Percentiles rank a stretch among this genome's conserved stretches.
These are phyloP conservation scores for Empis livida DNA, from an alignment of 2,888 invertebrate genomes.

Conservation along the genomic window DNA sequence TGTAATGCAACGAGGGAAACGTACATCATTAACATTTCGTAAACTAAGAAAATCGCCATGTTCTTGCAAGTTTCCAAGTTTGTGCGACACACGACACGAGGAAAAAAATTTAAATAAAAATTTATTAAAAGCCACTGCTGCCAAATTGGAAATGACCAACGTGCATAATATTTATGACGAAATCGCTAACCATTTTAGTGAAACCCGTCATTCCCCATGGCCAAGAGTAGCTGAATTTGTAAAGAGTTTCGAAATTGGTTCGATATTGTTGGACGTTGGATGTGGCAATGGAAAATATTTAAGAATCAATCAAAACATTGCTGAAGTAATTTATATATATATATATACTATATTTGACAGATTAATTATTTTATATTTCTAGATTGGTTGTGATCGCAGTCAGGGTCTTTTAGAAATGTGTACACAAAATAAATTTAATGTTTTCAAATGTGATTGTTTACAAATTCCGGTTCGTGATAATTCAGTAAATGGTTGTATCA, in stretches of 20 bases:
- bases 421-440: slow-evolving; percentile 45
- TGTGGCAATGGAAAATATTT: slow-evolving; percentile 99
- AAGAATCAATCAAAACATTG: slow-evolving; percentile 42
- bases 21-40: slow-evolving; percentile 83
- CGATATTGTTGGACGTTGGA: slow-evolving; percentile 79
- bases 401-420: slow-evolving; percentile 54
- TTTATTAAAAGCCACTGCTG: slow-evolving; percentile 39
- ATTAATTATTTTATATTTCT: slow-evolving; percentile 9
- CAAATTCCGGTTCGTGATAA: slow-evolving; percentile 52
- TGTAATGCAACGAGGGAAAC: slow-evolving; percentile 38
- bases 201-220: slow-evolving; percentile 91
- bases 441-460: slow-evolving; percentile 66
- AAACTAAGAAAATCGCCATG: slow-evolving; percentile 39
- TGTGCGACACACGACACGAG: slow-evolving; percentile 49
- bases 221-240: slow-evolving; percentile 77
- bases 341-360: not conserved
- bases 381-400: slow-evolving; percentile 77
- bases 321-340: slow-evolving; percentile 45
- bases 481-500: slow-evolving; percentile 69
- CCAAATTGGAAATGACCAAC: slow-evolving; percentile 55
- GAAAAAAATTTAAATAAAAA: slow-evolving; percentile 6
- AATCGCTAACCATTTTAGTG: slow-evolving; percentile 89
- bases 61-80: slow-evolving; percentile 52
- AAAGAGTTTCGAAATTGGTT: slow-evolving; percentile 47
- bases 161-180: slow-evolving; percentile 85